phyloP scores from a whole-genome alignment of 2,113 vertebrate genomes.

The Gymnocephalus cernua region DNA sequence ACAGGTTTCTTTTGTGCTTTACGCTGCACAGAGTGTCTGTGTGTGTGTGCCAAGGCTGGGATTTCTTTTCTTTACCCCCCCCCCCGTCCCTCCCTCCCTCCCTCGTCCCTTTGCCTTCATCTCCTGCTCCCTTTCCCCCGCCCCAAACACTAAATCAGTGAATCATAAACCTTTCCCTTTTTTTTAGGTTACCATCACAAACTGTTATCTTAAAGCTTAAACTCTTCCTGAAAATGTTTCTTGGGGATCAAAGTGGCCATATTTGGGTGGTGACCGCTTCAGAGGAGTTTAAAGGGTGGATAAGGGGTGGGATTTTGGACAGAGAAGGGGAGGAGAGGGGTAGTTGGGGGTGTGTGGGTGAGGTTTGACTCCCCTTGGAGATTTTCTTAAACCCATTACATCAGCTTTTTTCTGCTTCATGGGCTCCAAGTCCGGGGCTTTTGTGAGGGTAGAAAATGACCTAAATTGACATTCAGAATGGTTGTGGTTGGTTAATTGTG shows the following conservation, averaged over 20 bases:
- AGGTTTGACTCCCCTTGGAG: slow-evolving; percentile 80
- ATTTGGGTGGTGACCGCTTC: slow-evolving; percentile 55
- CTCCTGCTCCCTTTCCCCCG: slow-evolving; percentile 65
- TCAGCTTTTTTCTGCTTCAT: slow-evolving; percentile 85
- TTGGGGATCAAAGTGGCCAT: slow-evolving; percentile 41
- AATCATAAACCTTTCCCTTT: slow-evolving; percentile 69
- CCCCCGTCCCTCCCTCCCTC: slow-evolving; percentile 7
- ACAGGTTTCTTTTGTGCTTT: slow-evolving; percentile 86
- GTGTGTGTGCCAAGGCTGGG: slow-evolving; percentile 79
- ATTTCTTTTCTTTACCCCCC: slow-evolving; percentile 75
- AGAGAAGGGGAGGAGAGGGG: slow-evolving; percentile 16
- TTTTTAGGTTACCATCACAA: slow-evolving; percentile 25
- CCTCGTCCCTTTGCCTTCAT: slow-evolving; percentile 66
- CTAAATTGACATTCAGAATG: slow-evolving; percentile 80
- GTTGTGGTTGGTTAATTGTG: slow-evolving; percentile 74
- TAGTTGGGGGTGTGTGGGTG: slow-evolving; percentile 41
- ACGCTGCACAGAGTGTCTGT: slow-evolving; percentile 66
- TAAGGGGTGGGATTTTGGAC: slow-evolving; percentile 41
- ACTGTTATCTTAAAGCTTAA: slow-evolving; percentile 34
- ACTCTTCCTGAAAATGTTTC: slow-evolving; percentile 15
- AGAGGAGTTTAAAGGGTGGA: slow-evolving; percentile 32
- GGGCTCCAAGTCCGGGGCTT: slow-evolving; percentile 75
- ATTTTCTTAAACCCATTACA: slow-evolving; percentile 86
- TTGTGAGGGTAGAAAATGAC: slow-evolving; percentile 84
- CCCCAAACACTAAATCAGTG: slow-evolving; percentile 71